phyloP scores from a whole-genome alignment of 2,113 vertebrate species.

The Rissa tridactyla region DNA sequence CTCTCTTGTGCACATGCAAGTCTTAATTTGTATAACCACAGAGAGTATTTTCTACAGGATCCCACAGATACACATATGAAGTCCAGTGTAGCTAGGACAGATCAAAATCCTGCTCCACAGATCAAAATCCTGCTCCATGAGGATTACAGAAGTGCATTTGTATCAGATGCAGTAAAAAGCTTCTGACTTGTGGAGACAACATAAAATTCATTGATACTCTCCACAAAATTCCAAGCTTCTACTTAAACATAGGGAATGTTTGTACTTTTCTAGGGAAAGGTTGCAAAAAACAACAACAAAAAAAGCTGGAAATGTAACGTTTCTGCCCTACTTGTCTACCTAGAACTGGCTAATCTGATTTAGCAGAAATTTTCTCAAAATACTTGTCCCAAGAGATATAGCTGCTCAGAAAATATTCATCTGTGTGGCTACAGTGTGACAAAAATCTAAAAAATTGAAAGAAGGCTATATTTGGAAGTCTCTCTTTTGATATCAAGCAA shows the following conservation, averaged over 20 bases:
- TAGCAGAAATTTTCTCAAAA: neutral
- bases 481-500: neutral
- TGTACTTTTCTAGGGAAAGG: neutral
- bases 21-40: neutral
- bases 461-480: neutral
- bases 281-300: neutral
- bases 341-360: neutral
- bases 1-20: neutral
- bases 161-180: neutral
- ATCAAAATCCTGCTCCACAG: neutral
- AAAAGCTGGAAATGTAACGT: neutral
- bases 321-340: neutral
- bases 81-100: neutral
- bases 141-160: neutral
- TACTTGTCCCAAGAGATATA: neutral
- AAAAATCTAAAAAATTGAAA: neutral
- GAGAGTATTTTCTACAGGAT: neutral
- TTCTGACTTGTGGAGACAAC: neutral
- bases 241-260: neutral
- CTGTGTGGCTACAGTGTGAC: neutral
- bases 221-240: neutral
- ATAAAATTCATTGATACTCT: neutral
- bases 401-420: neutral
- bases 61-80: neutral
- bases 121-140: neutral